Percentiles rank a stretch among this genome's conserved stretches.
Conservation (phyloP, 2,113 vertebrate species). For the Martes martes region DNA sequence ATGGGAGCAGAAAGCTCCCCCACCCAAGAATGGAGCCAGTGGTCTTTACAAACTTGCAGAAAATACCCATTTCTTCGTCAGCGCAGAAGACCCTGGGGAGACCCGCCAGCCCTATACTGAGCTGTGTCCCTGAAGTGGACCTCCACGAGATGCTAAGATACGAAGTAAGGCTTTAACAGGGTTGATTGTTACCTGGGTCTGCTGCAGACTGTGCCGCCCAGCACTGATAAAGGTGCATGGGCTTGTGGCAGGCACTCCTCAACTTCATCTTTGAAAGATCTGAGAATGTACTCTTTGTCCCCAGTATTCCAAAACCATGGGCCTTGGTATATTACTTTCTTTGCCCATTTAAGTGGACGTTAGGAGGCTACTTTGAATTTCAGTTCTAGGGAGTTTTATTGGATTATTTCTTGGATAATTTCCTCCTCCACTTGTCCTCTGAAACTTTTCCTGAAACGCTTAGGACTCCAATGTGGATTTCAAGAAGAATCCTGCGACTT, state of each 20-base stretch:
- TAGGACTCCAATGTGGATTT: neutral
- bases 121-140: conserved; percentile 89
- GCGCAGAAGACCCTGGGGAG: conserved; percentile 93
- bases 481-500: neutral
- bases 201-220: neutral
- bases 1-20: conserved; percentile 89
- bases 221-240: neutral
- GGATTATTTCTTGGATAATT: neutral
- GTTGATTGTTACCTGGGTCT: neutral
- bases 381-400: neutral
- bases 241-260: neutral
- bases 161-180: conserved; percentile 84
- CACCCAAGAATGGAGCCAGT: conserved; percentile 88
- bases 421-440: neutral
- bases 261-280: neutral
- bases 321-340: neutral
- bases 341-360: neutral
- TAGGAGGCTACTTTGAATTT: neutral
- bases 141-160: conserved; percentile 87
- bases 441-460: neutral
- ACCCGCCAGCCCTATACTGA: conserved; percentile 86
- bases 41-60: conserved; percentile 91
- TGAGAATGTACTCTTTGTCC: neutral
- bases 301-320: neutral
- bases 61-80: conserved; percentile 90